Evolutionary conservation across 2,797 vertebrate genomes (phyloP).

Genomic region (Tenualosa ilisha): DNA sequence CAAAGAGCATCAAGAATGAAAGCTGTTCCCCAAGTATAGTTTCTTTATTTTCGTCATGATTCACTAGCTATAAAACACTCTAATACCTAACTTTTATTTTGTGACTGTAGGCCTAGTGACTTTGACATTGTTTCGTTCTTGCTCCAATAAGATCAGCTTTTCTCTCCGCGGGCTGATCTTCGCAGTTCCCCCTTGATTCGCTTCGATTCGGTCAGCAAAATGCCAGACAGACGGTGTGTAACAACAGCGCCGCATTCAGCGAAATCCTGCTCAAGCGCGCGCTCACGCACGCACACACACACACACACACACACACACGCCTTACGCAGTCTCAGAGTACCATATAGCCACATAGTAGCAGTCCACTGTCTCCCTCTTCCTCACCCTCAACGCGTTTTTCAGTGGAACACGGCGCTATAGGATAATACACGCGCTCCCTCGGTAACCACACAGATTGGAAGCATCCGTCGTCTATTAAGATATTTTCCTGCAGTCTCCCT

Average conservation of each 20-base stretch:
- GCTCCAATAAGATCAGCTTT: slow-evolving; percentile 36
- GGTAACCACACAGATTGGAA: not conserved
- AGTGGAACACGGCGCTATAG: slow-evolving; percentile 40
- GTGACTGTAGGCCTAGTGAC: not conserved
- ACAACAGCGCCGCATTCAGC: slow-evolving; percentile 48
- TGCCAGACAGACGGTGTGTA: slow-evolving; percentile 24
- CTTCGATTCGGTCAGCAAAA: slow-evolving; percentile 49
- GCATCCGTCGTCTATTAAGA: not conserved
- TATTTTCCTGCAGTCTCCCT: not conserved
- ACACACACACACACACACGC: slow-evolving; percentile 14
- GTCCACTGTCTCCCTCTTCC: slow-evolving; percentile 21
- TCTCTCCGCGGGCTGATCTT: slow-evolving; percentile 30
- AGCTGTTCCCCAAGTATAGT: not conserved
- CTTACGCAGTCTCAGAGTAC: slow-evolving; percentile 17
- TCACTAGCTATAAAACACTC: not conserved
- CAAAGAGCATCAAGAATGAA: not conserved
- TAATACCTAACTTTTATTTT: not conserved
- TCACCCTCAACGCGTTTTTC: slow-evolving; percentile 23
- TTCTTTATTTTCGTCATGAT: not conserved
- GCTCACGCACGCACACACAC: not conserved
- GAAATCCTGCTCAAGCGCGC: slow-evolving; percentile 39
- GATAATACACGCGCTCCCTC: slow-evolving; percentile 39
- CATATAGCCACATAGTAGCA: slow-evolving; percentile 5
- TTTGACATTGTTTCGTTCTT: not conserved
- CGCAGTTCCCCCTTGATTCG: slow-evolving; percentile 32